phyloP scores from a whole-genome alignment of 2,888 invertebrate species.

The Byasa hedistus region DNA sequence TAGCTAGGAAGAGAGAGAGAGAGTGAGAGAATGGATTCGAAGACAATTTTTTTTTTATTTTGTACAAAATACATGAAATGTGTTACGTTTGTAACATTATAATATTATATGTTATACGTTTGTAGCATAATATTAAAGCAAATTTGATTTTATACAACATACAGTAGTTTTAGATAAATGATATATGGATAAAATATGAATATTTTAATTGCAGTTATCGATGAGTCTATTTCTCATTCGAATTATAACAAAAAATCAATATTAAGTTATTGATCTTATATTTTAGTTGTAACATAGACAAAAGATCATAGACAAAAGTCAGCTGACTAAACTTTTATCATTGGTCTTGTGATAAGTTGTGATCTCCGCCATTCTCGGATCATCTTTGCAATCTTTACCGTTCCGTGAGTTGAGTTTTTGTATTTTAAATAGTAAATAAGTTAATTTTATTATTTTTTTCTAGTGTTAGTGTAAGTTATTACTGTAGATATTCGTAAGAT shows the following conservation, averaged over 20 bases:
- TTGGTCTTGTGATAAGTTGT: constrained; percentile 80
- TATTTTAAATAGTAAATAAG: constrained; percentile 44
- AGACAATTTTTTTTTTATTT: no score
- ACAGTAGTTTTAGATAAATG: no score
- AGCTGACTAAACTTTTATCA: constrained; percentile 79
- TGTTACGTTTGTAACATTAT: no score
- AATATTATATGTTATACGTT: no score
- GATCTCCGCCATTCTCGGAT: constrained; percentile 77
- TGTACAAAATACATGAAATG: no score
- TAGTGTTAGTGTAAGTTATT: constrained; percentile 53
- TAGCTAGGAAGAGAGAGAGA: no score
- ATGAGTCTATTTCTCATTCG: not conserved
- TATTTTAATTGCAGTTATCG: not conserved
- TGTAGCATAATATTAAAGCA: no score
- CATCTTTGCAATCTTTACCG: constrained; percentile 75
- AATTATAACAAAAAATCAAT: not conserved
- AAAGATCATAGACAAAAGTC: constrained; percentile 68
- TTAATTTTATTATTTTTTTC: constrained; percentile 42
- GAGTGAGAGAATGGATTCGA: no score
- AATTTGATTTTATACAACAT: no score
- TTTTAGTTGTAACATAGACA: constrained; percentile 49
- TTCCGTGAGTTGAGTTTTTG: constrained; percentile 71
- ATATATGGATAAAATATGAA: no score
- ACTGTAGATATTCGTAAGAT: constrained; percentile 39
- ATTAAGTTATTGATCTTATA: constrained; percentile 2